Conservation (phyloP, 30 jellyfish, hydroid and myxozoan species). For the Aurelia sp. region DNA sequence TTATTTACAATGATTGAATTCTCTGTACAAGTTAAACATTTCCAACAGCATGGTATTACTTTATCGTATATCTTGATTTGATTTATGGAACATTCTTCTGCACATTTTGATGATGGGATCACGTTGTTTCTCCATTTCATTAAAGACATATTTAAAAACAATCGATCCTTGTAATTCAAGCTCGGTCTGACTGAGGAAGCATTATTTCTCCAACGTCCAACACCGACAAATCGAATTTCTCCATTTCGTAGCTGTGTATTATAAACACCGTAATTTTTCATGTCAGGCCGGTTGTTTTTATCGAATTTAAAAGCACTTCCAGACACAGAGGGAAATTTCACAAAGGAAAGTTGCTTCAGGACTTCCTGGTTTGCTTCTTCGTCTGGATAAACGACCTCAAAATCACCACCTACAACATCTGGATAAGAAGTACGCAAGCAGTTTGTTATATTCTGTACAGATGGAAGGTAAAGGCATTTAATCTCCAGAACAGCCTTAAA, state of each 20-base stretch:
- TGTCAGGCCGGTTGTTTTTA: slow-evolving; percentile 1
- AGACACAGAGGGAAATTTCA: not conserved
- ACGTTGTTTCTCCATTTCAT: slow-evolving; percentile 31
- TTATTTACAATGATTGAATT: slow-evolving; percentile 30
- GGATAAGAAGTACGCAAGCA: not conserved
- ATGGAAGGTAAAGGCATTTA: not conserved
- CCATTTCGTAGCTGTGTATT: slow-evolving; percentile 18
- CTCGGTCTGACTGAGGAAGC: not conserved
- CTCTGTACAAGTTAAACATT: slow-evolving; percentile 26
- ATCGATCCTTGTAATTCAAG: slow-evolving; percentile 4
- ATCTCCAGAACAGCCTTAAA: slow-evolving; percentile 1
- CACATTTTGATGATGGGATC: slow-evolving; percentile 21
- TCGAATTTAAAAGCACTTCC: slow-evolving; percentile 32
- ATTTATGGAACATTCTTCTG: slow-evolving; percentile 18
- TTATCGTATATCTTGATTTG: slow-evolving; percentile 18
- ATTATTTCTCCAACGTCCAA: slow-evolving; percentile 41
- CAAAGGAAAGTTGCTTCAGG: not conserved
- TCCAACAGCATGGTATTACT: slow-evolving; percentile 57
- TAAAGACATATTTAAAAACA: not conserved
- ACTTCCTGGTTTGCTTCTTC: too few species aligned
- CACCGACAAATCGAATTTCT: not conserved
- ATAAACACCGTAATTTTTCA: slow-evolving; percentile 31
- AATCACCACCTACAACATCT: too few species aligned
- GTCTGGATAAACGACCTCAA: too few species aligned
- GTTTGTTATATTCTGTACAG: not conserved